Conservation (phyloP, 2,113 vertebrate species). For the Xiphophorus maculatus region DNA sequence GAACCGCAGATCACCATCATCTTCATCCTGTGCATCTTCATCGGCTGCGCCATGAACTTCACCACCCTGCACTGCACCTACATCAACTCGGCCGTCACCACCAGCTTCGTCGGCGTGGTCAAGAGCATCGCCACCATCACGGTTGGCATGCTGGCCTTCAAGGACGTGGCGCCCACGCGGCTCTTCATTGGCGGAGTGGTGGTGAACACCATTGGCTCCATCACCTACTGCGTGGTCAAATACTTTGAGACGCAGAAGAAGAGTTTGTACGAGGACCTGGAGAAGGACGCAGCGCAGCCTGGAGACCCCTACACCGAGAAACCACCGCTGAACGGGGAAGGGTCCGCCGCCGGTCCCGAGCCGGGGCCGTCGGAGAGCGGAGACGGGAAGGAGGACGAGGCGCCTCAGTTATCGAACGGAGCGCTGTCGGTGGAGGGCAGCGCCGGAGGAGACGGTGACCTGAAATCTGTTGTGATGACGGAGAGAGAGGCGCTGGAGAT, state of each 20-base stretch:
- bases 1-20: slow-evolving; percentile 87
- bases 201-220: slow-evolving; percentile 94
- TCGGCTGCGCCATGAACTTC: slow-evolving; percentile 99
- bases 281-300: slow-evolving; percentile 75
- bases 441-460: neutral
- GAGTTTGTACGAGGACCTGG: slow-evolving; percentile 91
- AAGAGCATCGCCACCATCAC: slow-evolving; percentile 98
- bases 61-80: slow-evolving; percentile 98
- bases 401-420: slow-evolving; percentile 41
- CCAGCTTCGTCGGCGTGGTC: slow-evolving; percentile 98
- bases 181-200: slow-evolving; percentile 94
- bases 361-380: neutral
- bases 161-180: slow-evolving; percentile 89
- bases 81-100: slow-evolving; percentile 98
- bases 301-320: slow-evolving; percentile 64
- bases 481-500: slow-evolving; percentile 71
- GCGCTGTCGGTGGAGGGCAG: slow-evolving; percentile 39
- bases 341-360: neutral
- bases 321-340: neutral
- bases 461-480: slow-evolving; percentile 41
- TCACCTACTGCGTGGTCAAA: slow-evolving; percentile 94
- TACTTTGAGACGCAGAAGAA: slow-evolving; percentile 89
- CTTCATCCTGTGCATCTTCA: slow-evolving; percentile 87
- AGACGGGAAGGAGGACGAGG: neutral
- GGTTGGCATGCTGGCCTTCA: slow-evolving; percentile 96